Percentiles rank a stretch among this genome's conserved stretches.
These are phyloP conservation scores for Trichacis sp. DNA, from an alignment of 2,888 invertebrate genomes.

Conservation along the genomic window DNA sequence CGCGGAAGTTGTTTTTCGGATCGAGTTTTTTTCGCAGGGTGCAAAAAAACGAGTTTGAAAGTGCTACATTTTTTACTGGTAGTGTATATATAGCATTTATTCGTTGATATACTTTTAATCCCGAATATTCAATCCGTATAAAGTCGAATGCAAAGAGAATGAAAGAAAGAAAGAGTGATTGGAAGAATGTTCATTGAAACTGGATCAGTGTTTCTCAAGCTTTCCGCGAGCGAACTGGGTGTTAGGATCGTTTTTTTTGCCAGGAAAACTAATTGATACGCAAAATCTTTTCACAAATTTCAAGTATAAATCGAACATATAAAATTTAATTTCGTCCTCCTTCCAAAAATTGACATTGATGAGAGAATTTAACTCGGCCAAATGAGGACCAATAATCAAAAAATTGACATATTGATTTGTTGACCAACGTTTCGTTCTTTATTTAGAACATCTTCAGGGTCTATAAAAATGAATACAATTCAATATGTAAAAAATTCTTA, in stretches of 20 bases:
- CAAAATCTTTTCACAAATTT: not conserved
- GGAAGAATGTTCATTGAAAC: conserved; percentile 40
- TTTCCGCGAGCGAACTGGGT: not conserved
- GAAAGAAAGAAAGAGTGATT: conserved; percentile 27
- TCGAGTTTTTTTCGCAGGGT: not conserved
- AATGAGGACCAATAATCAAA: too few species aligned
- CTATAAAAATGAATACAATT: too few species aligned
- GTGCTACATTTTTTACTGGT: conserved; percentile 25
- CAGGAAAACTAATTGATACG: too few species aligned
- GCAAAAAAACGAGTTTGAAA: not conserved
- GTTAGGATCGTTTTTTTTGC: not conserved
- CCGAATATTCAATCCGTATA: conserved; percentile 52
- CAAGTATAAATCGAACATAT: too few species aligned
- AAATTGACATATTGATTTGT: too few species aligned
- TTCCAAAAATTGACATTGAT: too few species aligned
- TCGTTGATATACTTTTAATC: conserved; percentile 46
- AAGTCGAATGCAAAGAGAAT: conserved; percentile 53
- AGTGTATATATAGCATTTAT: conserved; percentile 35
- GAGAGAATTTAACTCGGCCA: too few species aligned
- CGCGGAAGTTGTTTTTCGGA: not conserved
- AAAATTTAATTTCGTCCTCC: too few species aligned
- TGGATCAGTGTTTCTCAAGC: conserved; percentile 57
- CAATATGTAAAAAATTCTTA: too few species aligned
- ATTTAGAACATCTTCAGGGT: too few species aligned
- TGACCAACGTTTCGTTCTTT: too few species aligned